Base-by-base conservation (phyloP, 2,888 invertebrate genomes). In the Salticus scenicus region DNA sequence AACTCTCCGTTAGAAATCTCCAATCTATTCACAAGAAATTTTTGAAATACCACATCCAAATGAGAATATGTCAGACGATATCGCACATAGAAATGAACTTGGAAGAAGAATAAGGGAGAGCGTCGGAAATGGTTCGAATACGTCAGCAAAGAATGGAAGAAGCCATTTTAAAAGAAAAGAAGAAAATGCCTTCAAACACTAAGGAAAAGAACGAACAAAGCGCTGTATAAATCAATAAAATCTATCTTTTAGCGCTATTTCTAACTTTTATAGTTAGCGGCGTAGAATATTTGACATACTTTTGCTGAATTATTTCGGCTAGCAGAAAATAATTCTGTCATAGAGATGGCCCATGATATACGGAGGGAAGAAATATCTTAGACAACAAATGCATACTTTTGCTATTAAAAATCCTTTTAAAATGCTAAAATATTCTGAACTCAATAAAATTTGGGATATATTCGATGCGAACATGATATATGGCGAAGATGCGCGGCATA, bases 221-320 rank as follows among this genome's bases (percentile, higher is more conserved):
- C 72, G 83, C 77, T 67, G 67, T 77, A 83, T 83, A 83, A 84
- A 84, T 78, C 77, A 84, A 83, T 83, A 83, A 83, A 83, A 84
- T 73, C 77, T 84, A 84, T 77, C 83, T 77, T 10, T 83, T 77
- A 41, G 67, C 67, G 72, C 83, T 28, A 80, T 80, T 80, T 80
- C 51, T 66, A 72, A 73, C 80, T 83, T 83, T 76, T 76, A 76
- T 83, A 76, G 74, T 83, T 76, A 41, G 42, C 12, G 69, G 72
- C 31, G 77, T 37, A 78, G 31, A 67, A 73, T 84, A 73, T 76
- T 84, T 84, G 83, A 78, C 83, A 84, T 84, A 83, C 72, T 72
- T 77, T 51, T 20, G 41, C 51, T 70, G 72, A 72, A 77, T 77
- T 83, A 77, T 76, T 83, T 83, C 72, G 66, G 75, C 64, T 30